Evolutionary conservation across 2,888 invertebrate genomes (phyloP).

Genomic region (Callyntrura guangdongensis): DNA sequence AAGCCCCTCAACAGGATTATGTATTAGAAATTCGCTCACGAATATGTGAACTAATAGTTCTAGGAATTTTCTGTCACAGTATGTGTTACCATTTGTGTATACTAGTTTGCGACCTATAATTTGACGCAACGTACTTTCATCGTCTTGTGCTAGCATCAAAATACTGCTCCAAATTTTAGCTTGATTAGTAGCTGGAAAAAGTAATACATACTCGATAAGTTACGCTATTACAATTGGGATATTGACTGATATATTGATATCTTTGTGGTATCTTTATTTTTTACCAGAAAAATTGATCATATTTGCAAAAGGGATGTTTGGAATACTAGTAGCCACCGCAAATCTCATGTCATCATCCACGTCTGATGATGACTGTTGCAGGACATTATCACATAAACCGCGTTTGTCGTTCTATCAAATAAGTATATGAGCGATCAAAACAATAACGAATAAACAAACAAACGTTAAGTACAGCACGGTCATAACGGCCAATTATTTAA

Average conservation of each 20-base stretch:
- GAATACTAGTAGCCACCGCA: constrained; percentile 79
- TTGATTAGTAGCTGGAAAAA: constrained; percentile 64
- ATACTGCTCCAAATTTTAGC: constrained; percentile 80
- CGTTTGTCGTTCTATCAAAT: constrained; percentile 39
- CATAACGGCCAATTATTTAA: neutral
- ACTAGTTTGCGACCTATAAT: constrained; percentile 72
- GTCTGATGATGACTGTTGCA: constrained; percentile 78
- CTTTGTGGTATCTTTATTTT: neutral
- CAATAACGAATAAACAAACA: too few species aligned
- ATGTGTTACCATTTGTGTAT: constrained; percentile 33
- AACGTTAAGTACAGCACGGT: too few species aligned
- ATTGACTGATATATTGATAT: neutral
- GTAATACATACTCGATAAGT: constrained; percentile 5
- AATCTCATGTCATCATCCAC: constrained; percentile 81
- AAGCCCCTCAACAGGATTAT: constrained; percentile 76
- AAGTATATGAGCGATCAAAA: too few species aligned
- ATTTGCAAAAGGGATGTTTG: constrained; percentile 61
- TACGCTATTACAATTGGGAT: neutral
- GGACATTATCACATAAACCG: constrained; percentile 51
- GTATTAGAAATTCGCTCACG: constrained; percentile 50
- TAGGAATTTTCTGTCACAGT: constrained; percentile 81
- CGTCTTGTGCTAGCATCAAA: constrained; percentile 82
- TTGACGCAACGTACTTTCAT: constrained; percentile 77
- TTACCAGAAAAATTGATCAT: constrained; percentile 61
- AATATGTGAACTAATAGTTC: constrained; percentile 78